Base-by-base conservation (phyloP, 2,797 vertebrate genomes). In the Argyrosomus regius region DNA sequence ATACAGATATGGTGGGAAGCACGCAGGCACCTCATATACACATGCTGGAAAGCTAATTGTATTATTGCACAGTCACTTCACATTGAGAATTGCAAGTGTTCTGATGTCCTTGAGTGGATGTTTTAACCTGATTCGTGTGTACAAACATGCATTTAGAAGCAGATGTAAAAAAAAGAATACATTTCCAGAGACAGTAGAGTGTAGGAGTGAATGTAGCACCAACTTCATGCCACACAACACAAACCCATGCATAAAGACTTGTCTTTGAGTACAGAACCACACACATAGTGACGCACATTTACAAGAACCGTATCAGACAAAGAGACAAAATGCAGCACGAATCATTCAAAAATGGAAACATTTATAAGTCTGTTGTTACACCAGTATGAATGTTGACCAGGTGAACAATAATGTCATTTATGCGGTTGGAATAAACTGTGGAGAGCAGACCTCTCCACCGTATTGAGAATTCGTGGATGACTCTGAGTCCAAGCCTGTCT, bases 171-270 rank as follows among this genome's bases (percentile, higher is more conserved):
- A 80, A 56, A 14, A 22, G 64, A 74, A 63, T 31, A 84, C 67
- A 75, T 82, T 56, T 85, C 62, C 57, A 67, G 50, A 81, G 77
- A 81, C 67, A 56, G 67, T 16, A 65, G 59, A 60, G 78, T 67
- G 78, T 78, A 31, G 57, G 64, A 64, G 73, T 75, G 73, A 81
- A 71, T 24, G 80, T 68, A 73, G 74, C 80, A 82, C 73, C 71
- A 16, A 77, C 72, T 45, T 82, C 91, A 92, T 92, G 92, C 92
- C 78, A 87, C 86, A 76, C 65, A 66, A 88, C 83, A 83, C 59
- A 87, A 84, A 89, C 69, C 56, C 92, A 93, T 94, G 94, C 94
- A 90, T 1, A 78, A 78, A 70, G 69, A 86, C 71, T 41, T 6
- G 22, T 50, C 16, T 62, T 46, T 50, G 65, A 77, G 12, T 49